Conservation (phyloP, 1,140 invertebrate genomes). For the Limonius californicus region DNA sequence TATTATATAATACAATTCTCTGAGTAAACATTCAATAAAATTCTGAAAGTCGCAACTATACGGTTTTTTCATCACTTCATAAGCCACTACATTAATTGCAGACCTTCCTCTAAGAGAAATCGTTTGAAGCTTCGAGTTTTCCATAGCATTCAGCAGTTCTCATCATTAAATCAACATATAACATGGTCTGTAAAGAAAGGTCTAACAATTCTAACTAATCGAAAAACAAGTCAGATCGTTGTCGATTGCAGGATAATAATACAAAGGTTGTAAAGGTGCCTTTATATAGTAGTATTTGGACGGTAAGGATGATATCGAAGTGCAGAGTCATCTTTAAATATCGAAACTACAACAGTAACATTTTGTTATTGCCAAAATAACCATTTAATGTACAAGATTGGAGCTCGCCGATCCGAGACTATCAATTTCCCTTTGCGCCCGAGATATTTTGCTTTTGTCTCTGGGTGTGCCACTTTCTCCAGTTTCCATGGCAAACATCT, state of each 20-base stretch:
- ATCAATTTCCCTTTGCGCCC: constrained; percentile 88
- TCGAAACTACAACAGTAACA: not conserved
- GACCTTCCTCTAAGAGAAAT: not conserved
- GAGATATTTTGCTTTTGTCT: constrained; percentile 91
- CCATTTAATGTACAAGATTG: constrained; percentile 43
- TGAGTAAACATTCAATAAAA: constrained; percentile 6
- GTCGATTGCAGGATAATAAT: not conserved
- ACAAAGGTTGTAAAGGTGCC: constrained; percentile 3
- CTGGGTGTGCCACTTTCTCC: constrained; percentile 82
- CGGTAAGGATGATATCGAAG: not conserved
- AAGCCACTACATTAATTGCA: constrained; percentile 5
- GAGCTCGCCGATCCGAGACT: constrained; percentile 53
- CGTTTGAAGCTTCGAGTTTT: not conserved
- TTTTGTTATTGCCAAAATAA: not conserved
- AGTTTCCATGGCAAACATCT: constrained; percentile 93
- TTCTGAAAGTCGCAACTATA: not conserved
- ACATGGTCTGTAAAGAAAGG: not conserved
- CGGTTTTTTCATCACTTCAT: constrained; percentile 10
- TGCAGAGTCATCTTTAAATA: not conserved
- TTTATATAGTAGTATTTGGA: not conserved
- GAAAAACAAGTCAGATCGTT: constrained; percentile 3
- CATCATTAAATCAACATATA: too few relatives aligned
- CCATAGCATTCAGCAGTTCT: too few relatives aligned
- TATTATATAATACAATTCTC: constrained; percentile 5
- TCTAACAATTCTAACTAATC: not conserved